Conservation (phyloP, 1,140 invertebrate species). For the Drosophila takahashii region DNA sequence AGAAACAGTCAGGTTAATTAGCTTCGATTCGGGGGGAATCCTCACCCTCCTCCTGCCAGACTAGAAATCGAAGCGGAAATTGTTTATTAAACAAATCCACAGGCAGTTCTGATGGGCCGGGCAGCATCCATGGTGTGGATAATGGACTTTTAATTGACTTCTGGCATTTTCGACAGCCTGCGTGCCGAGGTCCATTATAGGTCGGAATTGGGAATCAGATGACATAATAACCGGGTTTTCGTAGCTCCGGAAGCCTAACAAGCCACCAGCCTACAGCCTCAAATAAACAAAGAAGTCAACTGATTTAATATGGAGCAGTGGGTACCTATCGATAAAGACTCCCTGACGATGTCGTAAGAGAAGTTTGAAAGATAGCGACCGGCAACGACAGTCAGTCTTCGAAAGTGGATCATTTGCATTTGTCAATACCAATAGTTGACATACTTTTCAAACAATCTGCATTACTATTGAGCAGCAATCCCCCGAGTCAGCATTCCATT, state of each 20-base stretch:
- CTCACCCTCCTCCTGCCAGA: conserved; percentile 24
- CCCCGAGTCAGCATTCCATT: conserved; percentile 36
- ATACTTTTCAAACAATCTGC: conserved; percentile 9
- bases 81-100: conserved; percentile 77
- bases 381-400: conserved; percentile 1
- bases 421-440: conserved; percentile 18
- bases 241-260: conserved; percentile 32
- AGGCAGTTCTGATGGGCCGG: conserved; percentile 18
- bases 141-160: conserved; percentile 73
- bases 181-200: conserved; percentile 34
- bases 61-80: conserved; percentile 71
- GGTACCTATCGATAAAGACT: conserved; percentile 14
- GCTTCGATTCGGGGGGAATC: conserved; percentile 4
- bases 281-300: not conserved
- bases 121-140: conserved; percentile 42
- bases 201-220: conserved; percentile 34
- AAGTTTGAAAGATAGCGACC: not conserved
- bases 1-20: conserved; percentile 50
- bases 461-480: conserved; percentile 1
- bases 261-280: not conserved
- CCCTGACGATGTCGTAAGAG: conserved; percentile 2
- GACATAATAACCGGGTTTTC: conserved; percentile 41
- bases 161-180: conserved; percentile 47
- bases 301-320: not conserved
- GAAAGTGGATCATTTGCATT: conserved; percentile 27